These are phyloP conservation scores for Triplophysa siluroides DNA, from an alignment of 2,113 vertebrate species.

Conservation along the genomic window DNA sequence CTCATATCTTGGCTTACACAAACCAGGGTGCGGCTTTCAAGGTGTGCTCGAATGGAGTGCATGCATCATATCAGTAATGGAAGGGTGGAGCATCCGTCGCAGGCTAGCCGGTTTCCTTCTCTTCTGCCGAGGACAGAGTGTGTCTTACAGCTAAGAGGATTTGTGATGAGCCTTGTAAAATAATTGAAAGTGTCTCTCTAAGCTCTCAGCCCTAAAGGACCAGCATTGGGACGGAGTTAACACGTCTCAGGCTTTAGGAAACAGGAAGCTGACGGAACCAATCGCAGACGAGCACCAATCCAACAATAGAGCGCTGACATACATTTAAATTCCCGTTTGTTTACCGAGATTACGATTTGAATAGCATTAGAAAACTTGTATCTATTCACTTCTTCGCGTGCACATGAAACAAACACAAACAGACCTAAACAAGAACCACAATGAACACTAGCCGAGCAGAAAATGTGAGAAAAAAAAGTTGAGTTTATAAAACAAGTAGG, in stretches of 20 bases:
- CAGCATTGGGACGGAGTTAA: constrained; percentile 5
- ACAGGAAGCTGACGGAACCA: constrained; percentile 22
- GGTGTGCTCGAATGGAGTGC: background rate
- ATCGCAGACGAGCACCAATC: background rate
- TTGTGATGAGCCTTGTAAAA: constrained; percentile 58
- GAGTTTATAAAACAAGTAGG: no score
- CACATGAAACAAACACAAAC: no score
- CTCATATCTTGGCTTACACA: background rate
- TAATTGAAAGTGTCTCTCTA: constrained; percentile 66
- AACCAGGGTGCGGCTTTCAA: constrained; percentile 8
- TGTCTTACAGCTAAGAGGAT: constrained; percentile 71
- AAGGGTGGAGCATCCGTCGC: constrained; percentile 16
- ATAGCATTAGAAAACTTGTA: background rate
- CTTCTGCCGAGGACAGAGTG: constrained; percentile 52
- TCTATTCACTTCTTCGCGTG: background rate
- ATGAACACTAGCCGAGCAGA: no score
- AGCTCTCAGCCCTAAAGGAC: constrained; percentile 16
- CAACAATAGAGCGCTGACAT: background rate
- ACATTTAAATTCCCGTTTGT: background rate
- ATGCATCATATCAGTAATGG: constrained; percentile 12
- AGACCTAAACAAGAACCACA: no score
- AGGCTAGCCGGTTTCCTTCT: constrained; percentile 61
- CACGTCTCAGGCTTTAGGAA: constrained; percentile 16
- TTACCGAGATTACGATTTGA: background rate
- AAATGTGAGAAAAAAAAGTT: no score